Evolutionary conservation across 2,113 vertebrate species (phyloP), one percentile per base, ranked within the genome.

Genomic region (Gallinago media): DNA sequence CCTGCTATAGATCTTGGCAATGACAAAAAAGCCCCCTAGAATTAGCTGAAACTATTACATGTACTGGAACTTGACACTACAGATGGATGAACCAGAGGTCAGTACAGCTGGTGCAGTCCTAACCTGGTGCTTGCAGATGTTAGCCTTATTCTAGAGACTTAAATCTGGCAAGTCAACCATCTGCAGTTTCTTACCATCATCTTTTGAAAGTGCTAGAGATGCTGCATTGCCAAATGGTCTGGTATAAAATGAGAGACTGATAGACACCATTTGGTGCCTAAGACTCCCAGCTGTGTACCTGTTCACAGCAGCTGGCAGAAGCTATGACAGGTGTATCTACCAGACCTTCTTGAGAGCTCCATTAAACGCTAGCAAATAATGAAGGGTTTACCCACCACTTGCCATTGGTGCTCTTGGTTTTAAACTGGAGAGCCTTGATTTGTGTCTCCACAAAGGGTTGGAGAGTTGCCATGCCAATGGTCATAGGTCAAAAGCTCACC

Each of bases 381-480:
- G 29, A 85, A 86, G 71, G 56, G 32, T 65, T 94, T 92, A 88
- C 58, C 59, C 40, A 42, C 46, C 63, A 22, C 76, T 89, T 88
- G 79, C 85, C 44, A 54, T 70, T 15, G 42, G 52, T 61, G 56
- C 82, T 95, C 78, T 87, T 82, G 83, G 49, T 91, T 94, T 89
- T 92, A 66, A 73, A 58, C 70, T 32, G 58, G 55, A 85, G 76
- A 95, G 55, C 73, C 82, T 44, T 92, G 95, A 94, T 94, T 74
- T 95, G 85, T 87, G 34, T 88, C 66, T 85, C 87, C 88, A 86
- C 92, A 94, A 95, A 94, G 68, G 46, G 58, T n/a, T 83, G 85
- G 95, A 88, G 80, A 92, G 74, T 74, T 77, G 42, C 86, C 55
- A 56, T 89, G 77, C 90, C 86, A 66, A 50, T 77, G 81, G 68